Evolutionary conservation across 2,113 vertebrate genomes (phyloP).

Genomic region (Periophthalmodon schlosseri): DNA sequence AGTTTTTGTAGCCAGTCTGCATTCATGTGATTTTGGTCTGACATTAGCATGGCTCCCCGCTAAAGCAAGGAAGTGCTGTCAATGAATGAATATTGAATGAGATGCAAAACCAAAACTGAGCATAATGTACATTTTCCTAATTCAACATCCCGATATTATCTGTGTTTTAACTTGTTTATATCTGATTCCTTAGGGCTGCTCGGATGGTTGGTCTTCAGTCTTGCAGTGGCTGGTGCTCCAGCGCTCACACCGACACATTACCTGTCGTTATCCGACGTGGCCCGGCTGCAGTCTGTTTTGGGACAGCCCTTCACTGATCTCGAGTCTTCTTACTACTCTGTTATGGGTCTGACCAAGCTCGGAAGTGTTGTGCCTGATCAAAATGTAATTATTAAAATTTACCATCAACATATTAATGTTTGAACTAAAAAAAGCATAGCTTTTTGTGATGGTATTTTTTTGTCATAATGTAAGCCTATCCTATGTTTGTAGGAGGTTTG

Average conservation of each 20-base stretch:
- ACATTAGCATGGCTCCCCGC: conserved; percentile 33
- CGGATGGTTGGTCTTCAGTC: conserved; percentile 71
- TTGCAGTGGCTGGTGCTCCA: conserved; percentile 68
- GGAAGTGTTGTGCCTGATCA: conserved; percentile 81
- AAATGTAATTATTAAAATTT: conserved; percentile 73
- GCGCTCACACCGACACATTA: conserved; percentile 86
- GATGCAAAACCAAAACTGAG: no score
- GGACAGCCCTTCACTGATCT: conserved; percentile 82
- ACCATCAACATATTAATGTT: no score
- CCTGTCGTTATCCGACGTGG: conserved; percentile 84
- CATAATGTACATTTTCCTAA: neutral
- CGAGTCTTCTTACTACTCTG: conserved; percentile 86
- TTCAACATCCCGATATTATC: neutral
- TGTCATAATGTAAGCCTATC: neutral
- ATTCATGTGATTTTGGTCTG: conserved; percentile 5
- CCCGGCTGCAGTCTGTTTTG: conserved; percentile 82
- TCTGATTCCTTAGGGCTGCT: conserved; percentile 70
- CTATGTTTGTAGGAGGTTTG: conserved; percentile 82
- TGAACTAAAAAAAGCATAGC: no score
- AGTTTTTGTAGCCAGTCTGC: neutral
- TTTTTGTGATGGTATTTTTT: no score
- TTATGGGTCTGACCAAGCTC: conserved; percentile 85
- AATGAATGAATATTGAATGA: conserved; percentile 36
- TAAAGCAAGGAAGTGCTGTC: conserved; percentile 17
- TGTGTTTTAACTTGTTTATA: neutral